phyloP scores from a whole-genome alignment of 2,113 vertebrate genomes.

The Hassar affinis region DNA sequence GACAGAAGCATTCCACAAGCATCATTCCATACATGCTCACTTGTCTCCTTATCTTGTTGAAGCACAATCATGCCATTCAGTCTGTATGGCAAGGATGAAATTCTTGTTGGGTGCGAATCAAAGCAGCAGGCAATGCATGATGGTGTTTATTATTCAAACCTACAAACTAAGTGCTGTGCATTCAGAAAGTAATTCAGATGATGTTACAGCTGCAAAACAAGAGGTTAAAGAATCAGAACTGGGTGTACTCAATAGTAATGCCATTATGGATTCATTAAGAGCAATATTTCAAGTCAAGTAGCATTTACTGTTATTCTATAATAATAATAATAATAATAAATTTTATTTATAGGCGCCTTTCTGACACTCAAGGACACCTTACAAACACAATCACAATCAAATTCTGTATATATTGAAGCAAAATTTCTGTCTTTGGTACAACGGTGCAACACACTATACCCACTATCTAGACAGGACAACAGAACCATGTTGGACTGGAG shows the following conservation, averaged over 20 bases:
- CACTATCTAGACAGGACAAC: not conserved
- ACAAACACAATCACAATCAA: too few relatives aligned
- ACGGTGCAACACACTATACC: not conserved
- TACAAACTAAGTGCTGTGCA: not conserved
- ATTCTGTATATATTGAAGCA: not conserved
- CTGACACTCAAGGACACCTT: too few relatives aligned
- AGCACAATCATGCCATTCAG: constrained; percentile 55
- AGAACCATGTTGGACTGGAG: not conserved
- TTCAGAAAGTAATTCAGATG: not conserved
- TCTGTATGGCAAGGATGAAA: constrained; percentile 37
- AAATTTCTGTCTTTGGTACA: not conserved
- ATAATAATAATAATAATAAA: too few relatives aligned
- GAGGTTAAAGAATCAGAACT: not conserved
- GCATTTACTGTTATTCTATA: not conserved
- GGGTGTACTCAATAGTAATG: not conserved
- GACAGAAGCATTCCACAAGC: constrained; percentile 22
- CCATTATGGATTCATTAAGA: not conserved
- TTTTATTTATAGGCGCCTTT: too few relatives aligned
- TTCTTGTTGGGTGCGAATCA: constrained; percentile 50
- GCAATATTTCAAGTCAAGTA: not conserved
- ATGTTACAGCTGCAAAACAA: not conserved
- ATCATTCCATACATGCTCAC: constrained; percentile 9
- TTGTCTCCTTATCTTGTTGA: not conserved
- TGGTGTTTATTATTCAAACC: constrained; percentile 51
- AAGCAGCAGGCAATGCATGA: constrained; percentile 40